phyloP scores from a whole-genome alignment of 2,888 invertebrate species.

The Lamellibrachia satsuma region DNA sequence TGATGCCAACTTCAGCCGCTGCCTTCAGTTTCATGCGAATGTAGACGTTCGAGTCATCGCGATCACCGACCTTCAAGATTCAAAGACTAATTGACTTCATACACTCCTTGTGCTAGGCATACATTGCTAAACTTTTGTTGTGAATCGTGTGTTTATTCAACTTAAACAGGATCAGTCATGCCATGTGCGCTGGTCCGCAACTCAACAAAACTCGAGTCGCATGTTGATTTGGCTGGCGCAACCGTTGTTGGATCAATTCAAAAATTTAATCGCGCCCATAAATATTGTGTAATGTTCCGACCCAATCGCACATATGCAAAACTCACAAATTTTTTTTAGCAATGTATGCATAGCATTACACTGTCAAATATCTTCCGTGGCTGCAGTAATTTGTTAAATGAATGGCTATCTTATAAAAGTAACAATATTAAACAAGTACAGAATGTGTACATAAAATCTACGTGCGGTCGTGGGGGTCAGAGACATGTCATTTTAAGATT shows the following conservation, averaged over 20 bases:
- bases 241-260: too few relatives aligned
- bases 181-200: too few relatives aligned
- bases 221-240: too few relatives aligned
- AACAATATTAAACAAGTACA: background rate
- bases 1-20: conserved; percentile 88
- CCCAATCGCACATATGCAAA: too few relatives aligned
- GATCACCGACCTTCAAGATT: conserved; percentile 84
- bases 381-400: background rate
- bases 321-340: too few relatives aligned
- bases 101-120: background rate
- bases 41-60: conserved; percentile 98
- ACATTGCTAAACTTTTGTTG: too few relatives aligned
- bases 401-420: background rate
- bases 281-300: too few relatives aligned
- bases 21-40: conserved; percentile 95
- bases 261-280: too few relatives aligned
- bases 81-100: conserved; percentile 7
- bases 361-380: background rate
- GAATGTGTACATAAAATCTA: background rate
- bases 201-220: too few relatives aligned
- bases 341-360: too few relatives aligned
- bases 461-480: background rate
- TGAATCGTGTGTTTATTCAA: too few relatives aligned
- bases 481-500: background rate
- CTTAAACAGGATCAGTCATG: too few relatives aligned